phyloP scores from a whole-genome alignment of 2,797 vertebrate species.

The Buceros bicornis region DNA sequence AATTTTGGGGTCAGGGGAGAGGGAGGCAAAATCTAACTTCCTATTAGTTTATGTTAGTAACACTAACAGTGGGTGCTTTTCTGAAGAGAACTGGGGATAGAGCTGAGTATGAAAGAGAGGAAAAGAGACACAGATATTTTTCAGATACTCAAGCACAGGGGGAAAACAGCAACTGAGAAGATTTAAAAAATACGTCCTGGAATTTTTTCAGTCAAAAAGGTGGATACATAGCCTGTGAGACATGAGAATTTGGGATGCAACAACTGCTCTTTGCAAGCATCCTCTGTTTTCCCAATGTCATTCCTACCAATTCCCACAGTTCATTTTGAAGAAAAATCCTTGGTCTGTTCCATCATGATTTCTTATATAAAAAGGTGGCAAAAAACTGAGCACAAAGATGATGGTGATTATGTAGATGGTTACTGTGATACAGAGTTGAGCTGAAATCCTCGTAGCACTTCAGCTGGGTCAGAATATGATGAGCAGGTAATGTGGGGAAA shows the following conservation, averaged over 20 bases:
- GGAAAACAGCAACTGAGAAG: background rate
- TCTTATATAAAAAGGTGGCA: background rate
- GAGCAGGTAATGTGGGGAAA: background rate
- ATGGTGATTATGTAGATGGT: background rate
- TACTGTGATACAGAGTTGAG: background rate
- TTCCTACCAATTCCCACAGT: background rate
- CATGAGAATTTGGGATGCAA: background rate
- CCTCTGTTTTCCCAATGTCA: background rate
- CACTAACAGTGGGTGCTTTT: background rate
- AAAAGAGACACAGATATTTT: background rate
- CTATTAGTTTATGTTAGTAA: background rate
- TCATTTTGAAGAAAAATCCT: background rate
- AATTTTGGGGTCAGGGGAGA: background rate
- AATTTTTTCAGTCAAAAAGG: background rate
- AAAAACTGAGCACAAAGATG: background rate
- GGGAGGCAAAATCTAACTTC: background rate
- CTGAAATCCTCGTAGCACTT: background rate
- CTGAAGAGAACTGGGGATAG: background rate
- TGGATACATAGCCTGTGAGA: background rate
- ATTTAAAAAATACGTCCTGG: background rate
- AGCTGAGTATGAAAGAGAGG: background rate
- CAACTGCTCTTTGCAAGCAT: background rate
- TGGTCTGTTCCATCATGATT: background rate
- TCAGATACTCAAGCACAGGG: background rate
- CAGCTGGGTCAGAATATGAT: background rate